Percentiles rank a stretch among this genome's conserved stretches.
Evolutionary conservation across 2,113 vertebrate genomes (phyloP).

Genomic region (Caranx ignobilis): DNA sequence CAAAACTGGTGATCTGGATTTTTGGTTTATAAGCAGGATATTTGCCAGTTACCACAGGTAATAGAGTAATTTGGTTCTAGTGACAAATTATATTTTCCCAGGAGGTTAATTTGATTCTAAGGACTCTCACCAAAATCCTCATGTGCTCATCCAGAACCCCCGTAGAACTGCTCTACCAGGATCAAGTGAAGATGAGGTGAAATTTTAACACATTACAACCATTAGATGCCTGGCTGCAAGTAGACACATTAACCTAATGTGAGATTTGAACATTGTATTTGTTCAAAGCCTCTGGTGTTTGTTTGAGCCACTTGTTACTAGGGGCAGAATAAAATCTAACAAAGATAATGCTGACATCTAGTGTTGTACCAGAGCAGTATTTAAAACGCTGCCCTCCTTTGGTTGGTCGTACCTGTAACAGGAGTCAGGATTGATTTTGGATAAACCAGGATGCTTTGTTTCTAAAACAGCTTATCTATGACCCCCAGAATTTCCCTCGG

Average conservation of each 20-base stretch:
- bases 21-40: too few species aligned
- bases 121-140: too few species aligned
- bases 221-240: not conserved
- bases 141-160: too few species aligned
- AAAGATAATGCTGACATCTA: slow-evolving; percentile 43
- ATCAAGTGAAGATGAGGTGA: not conserved
- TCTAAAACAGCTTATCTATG: not conserved
- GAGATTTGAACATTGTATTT: not conserved
- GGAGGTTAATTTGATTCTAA: too few species aligned
- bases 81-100: too few species aligned
- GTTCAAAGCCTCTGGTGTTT: not conserved
- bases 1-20: too few species aligned
- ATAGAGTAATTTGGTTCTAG: too few species aligned
- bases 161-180: not conserved
- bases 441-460: not conserved
- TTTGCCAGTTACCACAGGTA: too few species aligned
- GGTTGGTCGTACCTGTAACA: too few species aligned
- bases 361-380: slow-evolving; percentile 19
- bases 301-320: not conserved
- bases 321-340: not conserved
- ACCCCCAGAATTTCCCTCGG: not conserved
- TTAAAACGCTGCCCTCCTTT: not conserved
- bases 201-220: not conserved
- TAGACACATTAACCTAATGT: too few species aligned
- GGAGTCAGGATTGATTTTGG: not conserved